Evolutionary conservation across 2,888 invertebrate genomes (phyloP).

Genomic region (Diarsia rubi): DNA sequence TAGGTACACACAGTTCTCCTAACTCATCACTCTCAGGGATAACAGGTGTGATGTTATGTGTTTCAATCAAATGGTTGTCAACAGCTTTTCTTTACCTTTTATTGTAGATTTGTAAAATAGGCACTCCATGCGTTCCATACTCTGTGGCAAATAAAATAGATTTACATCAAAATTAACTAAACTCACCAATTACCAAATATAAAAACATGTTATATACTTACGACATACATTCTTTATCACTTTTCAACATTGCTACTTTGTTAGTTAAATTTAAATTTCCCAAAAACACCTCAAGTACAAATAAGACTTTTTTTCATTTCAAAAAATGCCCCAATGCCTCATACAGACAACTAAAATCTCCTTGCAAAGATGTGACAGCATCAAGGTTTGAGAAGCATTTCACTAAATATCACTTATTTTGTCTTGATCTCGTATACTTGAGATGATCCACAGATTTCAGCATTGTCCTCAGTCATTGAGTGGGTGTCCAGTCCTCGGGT

Average conservation of each 20-base stretch:
- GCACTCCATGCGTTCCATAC: conserved; percentile 21
- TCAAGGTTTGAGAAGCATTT: background rate
- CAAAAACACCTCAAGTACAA: conserved; percentile 9
- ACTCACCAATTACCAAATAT: conserved; percentile 25
- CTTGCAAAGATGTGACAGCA: background rate
- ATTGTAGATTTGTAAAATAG: background rate
- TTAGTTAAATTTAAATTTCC: background rate
- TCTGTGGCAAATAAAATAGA: conserved; percentile 11
- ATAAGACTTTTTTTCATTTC: background rate
- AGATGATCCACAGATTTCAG: conserved; percentile 36
- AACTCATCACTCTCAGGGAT: background rate
- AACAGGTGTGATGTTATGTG: background rate
- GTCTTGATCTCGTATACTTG: conserved; percentile 5
- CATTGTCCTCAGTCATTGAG: conserved; percentile 39
- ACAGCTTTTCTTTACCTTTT: background rate
- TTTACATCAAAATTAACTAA: conserved; percentile 7
- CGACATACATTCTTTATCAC: conserved; percentile 15
- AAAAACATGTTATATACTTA: conserved; percentile 40
- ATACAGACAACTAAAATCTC: background rate
- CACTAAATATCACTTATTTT: conserved; percentile 23
- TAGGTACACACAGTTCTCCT: background rate
- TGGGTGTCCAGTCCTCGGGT: conserved; percentile 12
- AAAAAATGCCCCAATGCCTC: background rate
- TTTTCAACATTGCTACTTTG: background rate
- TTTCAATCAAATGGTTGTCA: background rate